phyloP scores from a whole-genome alignment of 2,888 invertebrate genomes.

The Desoria tigrina region DNA sequence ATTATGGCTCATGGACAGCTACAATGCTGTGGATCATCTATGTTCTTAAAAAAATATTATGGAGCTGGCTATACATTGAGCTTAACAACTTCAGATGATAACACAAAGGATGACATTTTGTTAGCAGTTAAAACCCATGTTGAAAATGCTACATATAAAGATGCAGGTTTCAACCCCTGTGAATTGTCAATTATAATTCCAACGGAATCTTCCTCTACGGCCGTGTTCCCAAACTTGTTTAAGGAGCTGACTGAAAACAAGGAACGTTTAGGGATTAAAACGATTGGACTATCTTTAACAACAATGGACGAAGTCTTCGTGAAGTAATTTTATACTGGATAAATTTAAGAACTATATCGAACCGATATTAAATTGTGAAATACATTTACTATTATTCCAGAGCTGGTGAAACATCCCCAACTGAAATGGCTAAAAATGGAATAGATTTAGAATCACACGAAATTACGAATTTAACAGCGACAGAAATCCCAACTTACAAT shows the following conservation, averaged over 20 bases:
- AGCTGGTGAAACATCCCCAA: no score
- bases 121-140: conserved; percentile 63
- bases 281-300: conserved; percentile 80
- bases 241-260: conserved; percentile 66
- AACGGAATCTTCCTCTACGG: conserved; percentile 62
- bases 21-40: conserved; percentile 76
- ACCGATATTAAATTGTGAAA: no score
- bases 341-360: no score
- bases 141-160: conserved; percentile 63
- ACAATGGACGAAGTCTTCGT: conserved; percentile 88
- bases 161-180: conserved; percentile 28
- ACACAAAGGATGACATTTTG: conserved; percentile 57
- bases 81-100: conserved; percentile 52
- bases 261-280: conserved; percentile 66
- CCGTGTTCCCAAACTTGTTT: conserved; percentile 69
- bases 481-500: no score
- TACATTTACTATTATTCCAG: no score
- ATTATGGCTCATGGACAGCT: conserved; percentile 76
- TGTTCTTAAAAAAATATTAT: conserved; percentile 72
- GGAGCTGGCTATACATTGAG: conserved; percentile 65
- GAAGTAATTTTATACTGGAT: conserved; percentile 63
- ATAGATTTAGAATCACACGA: background rate
- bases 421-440: no score
- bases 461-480: background rate
- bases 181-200: conserved; percentile 48